A percentile compares a stretch with the other conserved stretches of the same genome.
phyloP scores from a whole-genome alignment of 2,797 vertebrate genomes.

The Australoheros facetus region DNA sequence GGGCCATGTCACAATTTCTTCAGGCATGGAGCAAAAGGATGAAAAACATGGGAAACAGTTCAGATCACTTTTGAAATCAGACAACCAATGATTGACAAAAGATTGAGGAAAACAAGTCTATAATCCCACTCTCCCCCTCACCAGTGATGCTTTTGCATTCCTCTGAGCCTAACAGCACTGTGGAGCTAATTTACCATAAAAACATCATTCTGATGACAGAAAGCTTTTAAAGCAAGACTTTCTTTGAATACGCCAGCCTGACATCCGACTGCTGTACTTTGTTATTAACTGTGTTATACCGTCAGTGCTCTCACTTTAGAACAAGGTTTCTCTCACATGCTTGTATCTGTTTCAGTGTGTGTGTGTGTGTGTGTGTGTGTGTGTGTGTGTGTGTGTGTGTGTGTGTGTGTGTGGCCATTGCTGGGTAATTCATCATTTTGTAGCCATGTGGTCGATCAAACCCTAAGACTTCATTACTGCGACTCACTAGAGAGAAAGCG shows the following conservation, averaged over 20 bases:
- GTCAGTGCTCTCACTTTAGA: not conserved
- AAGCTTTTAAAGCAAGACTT: constrained; percentile 5
- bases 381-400: not conserved
- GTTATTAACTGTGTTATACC: not conserved
- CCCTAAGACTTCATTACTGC: constrained; percentile 54
- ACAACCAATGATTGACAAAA: not conserved
- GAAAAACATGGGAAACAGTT: not conserved
- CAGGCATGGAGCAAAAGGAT: not conserved
- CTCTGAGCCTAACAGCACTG: not conserved
- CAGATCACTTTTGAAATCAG: not conserved
- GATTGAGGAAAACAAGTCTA: constrained; percentile 1
- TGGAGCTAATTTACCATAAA: not conserved
- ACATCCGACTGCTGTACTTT: not conserved
- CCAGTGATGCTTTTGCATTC: not conserved
- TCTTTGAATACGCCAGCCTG: not conserved
- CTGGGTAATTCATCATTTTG: constrained; percentile 53
- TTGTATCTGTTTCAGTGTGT: not conserved
- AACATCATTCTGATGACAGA: not conserved
- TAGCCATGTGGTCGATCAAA: constrained; percentile 45
- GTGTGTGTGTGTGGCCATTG: not conserved
- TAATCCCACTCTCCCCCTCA: not conserved
- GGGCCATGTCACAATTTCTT: not conserved
- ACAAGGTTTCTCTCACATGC: not conserved
- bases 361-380: not conserved
- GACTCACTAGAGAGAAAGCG: constrained; percentile 31